Evolutionary conservation across 2,888 invertebrate species (phyloP), one percentile per base, ranked within the genome.

Genomic region (Rhynchonema sp.): DNA sequence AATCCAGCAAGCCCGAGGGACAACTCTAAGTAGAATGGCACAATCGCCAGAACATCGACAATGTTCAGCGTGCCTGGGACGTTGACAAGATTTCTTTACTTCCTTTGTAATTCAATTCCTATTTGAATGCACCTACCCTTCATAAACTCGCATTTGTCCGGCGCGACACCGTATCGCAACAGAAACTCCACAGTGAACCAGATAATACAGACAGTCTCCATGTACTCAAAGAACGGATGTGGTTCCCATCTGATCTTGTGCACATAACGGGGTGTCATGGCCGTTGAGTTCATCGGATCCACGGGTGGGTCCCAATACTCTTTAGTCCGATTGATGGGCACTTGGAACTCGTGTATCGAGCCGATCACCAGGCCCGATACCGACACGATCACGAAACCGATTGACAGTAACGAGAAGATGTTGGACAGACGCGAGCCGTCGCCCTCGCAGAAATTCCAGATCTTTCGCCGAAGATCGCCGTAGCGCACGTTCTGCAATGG

Each of bases 171-270:
- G 30, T 59, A 46, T 29, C 69, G 62, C 2, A 69, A 63, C 58
- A 66, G 65, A 61, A 69, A 69, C 58, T 70, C 69, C 55, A 69
- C 69, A 6, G 71, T 71, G 62, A 71, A 71, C 63, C 69, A 71
- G 54, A 69, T 69, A 30, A 71, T 71, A 62, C 71, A 71, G 60
- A 70, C 46, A 3, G n/a, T 13, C 52, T 57, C 57, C 1, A 57
- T 27, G 2, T 49, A 28, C 49, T 27, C 26, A 2, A 57, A 57
- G 27, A 27, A 2, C 26, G 54, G 54, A 22, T 54, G 54, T 6
- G 54, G 54, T 27, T 54, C 54, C 54, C 54, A 54, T 3, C 26
- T 3, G 28, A 27, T 27, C 17, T 20, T 27, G 54, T 27, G 17
- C 28, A 27, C 23, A 6, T 28, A 3, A 2, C 23, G 28, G 25